phyloP scores from a whole-genome alignment of 2,113 vertebrate species.

The Colaptes auratus region DNA sequence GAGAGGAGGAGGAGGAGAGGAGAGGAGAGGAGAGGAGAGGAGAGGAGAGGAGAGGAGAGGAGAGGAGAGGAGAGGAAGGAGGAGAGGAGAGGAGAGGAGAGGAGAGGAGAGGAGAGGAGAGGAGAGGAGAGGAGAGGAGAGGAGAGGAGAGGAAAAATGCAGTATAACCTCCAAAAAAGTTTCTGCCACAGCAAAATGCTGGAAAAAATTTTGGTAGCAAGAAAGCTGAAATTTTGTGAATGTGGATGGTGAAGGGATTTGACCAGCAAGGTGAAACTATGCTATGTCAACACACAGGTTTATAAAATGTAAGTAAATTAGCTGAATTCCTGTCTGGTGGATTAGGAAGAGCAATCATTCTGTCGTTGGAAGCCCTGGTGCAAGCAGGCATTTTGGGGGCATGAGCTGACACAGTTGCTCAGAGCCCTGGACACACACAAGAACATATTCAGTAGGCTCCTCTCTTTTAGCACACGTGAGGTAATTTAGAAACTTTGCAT shows the following conservation, averaged over 20 bases:
- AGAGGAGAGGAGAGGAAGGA: no score
- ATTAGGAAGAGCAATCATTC: background rate
- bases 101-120: no score
- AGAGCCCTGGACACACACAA: background rate
- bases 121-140: no score
- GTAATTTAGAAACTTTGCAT: background rate
- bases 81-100: no score
- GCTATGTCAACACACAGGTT: background rate
- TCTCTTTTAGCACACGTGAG: rapidly evolving
- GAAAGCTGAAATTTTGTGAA: background rate
- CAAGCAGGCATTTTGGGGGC: background rate
- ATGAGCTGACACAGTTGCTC: background rate
- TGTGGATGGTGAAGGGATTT: background rate
- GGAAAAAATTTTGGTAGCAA: background rate
- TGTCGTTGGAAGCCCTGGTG: background rate
- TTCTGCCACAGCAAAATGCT: background rate
- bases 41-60: no score
- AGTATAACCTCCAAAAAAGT: background rate
- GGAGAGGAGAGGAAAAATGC: background rate
- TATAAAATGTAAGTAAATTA: background rate
- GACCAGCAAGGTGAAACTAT: background rate
- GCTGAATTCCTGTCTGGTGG: background rate
- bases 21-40: no score
- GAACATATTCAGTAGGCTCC: background rate
- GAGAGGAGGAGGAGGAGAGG: no score